Evolutionary conservation across 2,797 vertebrate genomes (phyloP).

Genomic region (Clarias platycephalus): DNA sequence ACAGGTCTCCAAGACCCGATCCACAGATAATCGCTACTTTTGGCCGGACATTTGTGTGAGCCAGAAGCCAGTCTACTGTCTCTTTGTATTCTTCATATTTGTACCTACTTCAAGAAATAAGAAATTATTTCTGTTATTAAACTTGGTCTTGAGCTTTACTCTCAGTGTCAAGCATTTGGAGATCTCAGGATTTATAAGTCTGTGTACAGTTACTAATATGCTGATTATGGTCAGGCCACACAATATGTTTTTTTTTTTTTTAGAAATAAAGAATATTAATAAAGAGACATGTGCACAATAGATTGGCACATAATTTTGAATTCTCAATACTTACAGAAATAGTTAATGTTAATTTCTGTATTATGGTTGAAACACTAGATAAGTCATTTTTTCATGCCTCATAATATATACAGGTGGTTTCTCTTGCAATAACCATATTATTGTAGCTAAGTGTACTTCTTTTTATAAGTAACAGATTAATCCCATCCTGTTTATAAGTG

Average conservation of each 20-base stretch:
- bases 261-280: slow-evolving; percentile 15
- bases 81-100: slow-evolving; percentile 71
- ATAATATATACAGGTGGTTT: not conserved
- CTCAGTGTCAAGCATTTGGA: not conserved
- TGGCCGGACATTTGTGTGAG: slow-evolving; percentile 60
- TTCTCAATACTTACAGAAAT: not conserved
- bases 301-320: not conserved
- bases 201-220: not conserved
- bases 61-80: slow-evolving; percentile 74
- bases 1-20: slow-evolving; percentile 74
- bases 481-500: slow-evolving; percentile 37
- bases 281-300: not conserved
- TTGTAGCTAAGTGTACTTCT: not conserved
- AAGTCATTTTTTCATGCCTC: not conserved
- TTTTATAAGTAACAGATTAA: not conserved
- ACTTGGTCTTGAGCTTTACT: not conserved
- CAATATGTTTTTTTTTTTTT: not conserved
- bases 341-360: slow-evolving; percentile 8
- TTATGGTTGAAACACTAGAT: slow-evolving; percentile 13
- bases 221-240: not conserved
- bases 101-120: slow-evolving; percentile 54
- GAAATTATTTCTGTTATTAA: not conserved
- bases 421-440: not conserved
- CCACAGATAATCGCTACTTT: slow-evolving; percentile 80
- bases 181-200: not conserved